These are phyloP conservation scores for Xestobium rufovillosum DNA, from an alignment of 2,888 invertebrate genomes.

Conservation along the genomic window DNA sequence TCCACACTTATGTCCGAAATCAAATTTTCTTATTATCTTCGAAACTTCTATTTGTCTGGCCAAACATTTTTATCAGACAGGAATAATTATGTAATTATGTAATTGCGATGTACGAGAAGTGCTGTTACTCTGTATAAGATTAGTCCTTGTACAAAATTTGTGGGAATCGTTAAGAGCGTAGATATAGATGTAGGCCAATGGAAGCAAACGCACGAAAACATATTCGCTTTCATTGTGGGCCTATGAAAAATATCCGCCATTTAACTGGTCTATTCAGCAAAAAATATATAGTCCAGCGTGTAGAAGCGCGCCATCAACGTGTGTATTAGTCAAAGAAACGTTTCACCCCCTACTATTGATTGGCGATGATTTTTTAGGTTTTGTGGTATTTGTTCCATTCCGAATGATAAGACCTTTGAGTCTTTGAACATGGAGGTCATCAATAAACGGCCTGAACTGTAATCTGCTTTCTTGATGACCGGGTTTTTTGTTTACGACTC, in stretches of 20 bases:
- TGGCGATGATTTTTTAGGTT: conserved; percentile 40
- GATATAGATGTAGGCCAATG: no score
- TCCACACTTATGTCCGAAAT: no score
- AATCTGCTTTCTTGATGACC: conserved; percentile 41
- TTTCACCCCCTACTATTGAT: conserved; percentile 37
- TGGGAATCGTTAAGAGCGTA: no score
- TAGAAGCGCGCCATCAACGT: conserved; percentile 41
- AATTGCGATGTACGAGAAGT: no score
- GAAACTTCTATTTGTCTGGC: no score
- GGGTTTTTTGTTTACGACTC: conserved; percentile 42
- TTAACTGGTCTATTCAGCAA: conserved; percentile 24
- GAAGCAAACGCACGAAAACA: no score
- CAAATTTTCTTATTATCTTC: no score
- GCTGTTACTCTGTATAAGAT: no score
- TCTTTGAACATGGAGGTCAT: conserved; percentile 42
- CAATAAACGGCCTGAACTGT: conserved; percentile 41
- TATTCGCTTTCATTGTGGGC: no score
- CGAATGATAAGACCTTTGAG: conserved; percentile 43
- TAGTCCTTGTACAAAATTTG: no score
- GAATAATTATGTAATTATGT: no score
- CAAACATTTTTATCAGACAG: no score
- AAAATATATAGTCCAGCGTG: conserved; percentile 38
- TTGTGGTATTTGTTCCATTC: conserved; percentile 39
- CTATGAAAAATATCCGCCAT: conserved; percentile 26
- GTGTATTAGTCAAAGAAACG: conserved; percentile 41